Base-by-base conservation (phyloP, 2,113 vertebrate species). In the Rallus limicola region DNA sequence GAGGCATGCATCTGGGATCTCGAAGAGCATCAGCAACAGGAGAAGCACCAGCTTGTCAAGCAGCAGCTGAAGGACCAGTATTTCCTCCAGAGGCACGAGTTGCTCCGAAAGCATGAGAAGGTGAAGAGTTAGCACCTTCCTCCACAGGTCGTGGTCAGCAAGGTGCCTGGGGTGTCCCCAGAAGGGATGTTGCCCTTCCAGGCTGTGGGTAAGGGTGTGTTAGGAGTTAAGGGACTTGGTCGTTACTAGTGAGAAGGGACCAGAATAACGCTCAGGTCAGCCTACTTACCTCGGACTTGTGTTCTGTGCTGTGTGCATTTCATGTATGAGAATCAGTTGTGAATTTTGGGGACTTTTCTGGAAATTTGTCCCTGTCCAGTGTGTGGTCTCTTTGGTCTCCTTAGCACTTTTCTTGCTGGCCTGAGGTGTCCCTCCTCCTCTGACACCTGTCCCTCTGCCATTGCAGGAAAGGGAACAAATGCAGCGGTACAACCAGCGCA, bases 31-130 rank as follows among this genome's bases (percentile, higher is more conserved):
- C 99, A 99, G 71, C 97, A 99, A 19, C 98, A 99, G 34, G 99
- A 99, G 97, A 98, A 97, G 38, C 99, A 99, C 87, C 99, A 99
- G 98, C 97, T 99, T 3, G 29, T 98, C 74, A 99, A 99, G 96
- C 99, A 99, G 97, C 99, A 99, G 97, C 97, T 99, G n/a, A 99
- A 99, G 93, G 99, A 99, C 78, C 99, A 99, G 96, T 99, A 99
- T 97, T 99, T 99, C 97, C 98, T 99, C 29, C 99, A 99, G 98
- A 98, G 99, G 86, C 99, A 99, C 1, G 99, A 99, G 76, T 97
- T 99, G 59, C 96, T 99, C 31, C 98, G 99, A 69, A 99, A 99
- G 79, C 99, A 99, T 0, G 99, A 99, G 93, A 99, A 99, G 99
- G 99, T 99, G 97, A 96, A 26, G 86, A 62, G 13, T 74, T 85